Evolutionary conservation across 2,113 vertebrate species (phyloP), one percentile per base, ranked within the genome.

Genomic region (Perccottus glenii): DNA sequence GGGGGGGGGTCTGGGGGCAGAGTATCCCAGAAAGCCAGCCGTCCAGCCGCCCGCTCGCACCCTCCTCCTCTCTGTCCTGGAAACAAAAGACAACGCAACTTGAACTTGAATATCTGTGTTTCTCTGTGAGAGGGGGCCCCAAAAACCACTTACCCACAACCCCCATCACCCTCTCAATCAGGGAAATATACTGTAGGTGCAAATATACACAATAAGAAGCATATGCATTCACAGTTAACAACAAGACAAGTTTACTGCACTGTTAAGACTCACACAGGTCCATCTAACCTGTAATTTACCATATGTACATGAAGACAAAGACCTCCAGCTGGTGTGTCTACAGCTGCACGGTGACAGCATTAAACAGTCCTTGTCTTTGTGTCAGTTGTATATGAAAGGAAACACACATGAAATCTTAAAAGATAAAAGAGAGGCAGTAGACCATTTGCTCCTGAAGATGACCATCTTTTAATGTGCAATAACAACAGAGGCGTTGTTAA

Each of bases 21-120:
- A 72, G 81, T 86, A 79, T 88, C 85, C 82, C 85, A 85, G 87
- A 82, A 59, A 86, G 75, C 70, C 58, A 44, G 27, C 73, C 81
- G 71, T 53, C 66, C 78, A 82, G 75, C 80, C 68, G 43, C 59
- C 74, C 74, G 67, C 78, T 67, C 11, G 33, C 52, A 33, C 60
- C 76, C 49, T 73, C 77, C 75, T 32, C 78, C 81, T 52, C 74
- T 66, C 32, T 46, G 10, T 43, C 14, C 66, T 44, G 74, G 50
- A 83, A 90, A 93, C 91, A 93, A 92, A 93, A 91, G 89, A 72
- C 73, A 70, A 91, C 82, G 68, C 90, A 89, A 79, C 83, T 85
- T 73, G 60, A 90, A 91, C 88, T 92, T 92, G 84, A 92, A 92
- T 90, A 86, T 89, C 70, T 87, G 85, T 81, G 80, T 77, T 82